Percentiles rank a stretch among this genome's conserved stretches.
phyloP scores from a whole-genome alignment of 2,797 vertebrate species.

The Arrhamphus sclerolepis region DNA sequence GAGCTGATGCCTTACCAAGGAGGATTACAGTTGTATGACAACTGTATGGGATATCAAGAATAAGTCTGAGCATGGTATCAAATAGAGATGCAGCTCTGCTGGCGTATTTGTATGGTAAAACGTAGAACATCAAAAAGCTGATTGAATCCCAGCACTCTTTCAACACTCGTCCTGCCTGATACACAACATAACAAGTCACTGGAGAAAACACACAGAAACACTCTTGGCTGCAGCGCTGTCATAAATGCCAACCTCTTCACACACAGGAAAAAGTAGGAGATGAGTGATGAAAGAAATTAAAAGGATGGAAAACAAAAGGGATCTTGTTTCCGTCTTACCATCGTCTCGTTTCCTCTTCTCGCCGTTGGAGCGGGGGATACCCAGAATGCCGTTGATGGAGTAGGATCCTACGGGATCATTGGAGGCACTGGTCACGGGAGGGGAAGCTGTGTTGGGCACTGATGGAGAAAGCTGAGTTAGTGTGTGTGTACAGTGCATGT shows the following conservation, averaged over 20 bases:
- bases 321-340: slow-evolving; percentile 84
- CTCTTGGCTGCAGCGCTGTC: slow-evolving; percentile 73
- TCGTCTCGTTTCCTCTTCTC: slow-evolving; percentile 99
- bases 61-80: slow-evolving; percentile 62
- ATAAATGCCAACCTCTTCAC: slow-evolving; percentile 75
- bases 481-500: not conserved
- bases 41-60: slow-evolving; percentile 73
- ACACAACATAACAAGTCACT: slow-evolving; percentile 82
- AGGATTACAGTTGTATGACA: slow-evolving; percentile 72
- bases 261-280: slow-evolving; percentile 65
- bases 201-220: slow-evolving; percentile 74
- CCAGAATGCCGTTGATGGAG: slow-evolving; percentile 99
- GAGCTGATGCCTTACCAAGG: slow-evolving; percentile 54
- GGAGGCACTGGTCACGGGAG: slow-evolving; percentile 97
- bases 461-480: slow-evolving; percentile 61
- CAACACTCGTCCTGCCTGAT: slow-evolving; percentile 66
- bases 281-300: slow-evolving; percentile 68
- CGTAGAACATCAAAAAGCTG: slow-evolving; percentile 68
- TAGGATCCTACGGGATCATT: slow-evolving; percentile 99
- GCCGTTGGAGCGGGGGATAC: slow-evolving; percentile 97
- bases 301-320: slow-evolving; percentile 50
- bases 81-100: slow-evolving; percentile 75
- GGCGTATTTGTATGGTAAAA: slow-evolving; percentile 64
- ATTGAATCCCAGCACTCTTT: slow-evolving; percentile 75
- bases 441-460: slow-evolving; percentile 97